A percentile compares a stretch with the other conserved stretches of the same genome.
Evolutionary conservation across 2,797 vertebrate species (phyloP).

Genomic region (Amblyopsis hoosieri): DNA sequence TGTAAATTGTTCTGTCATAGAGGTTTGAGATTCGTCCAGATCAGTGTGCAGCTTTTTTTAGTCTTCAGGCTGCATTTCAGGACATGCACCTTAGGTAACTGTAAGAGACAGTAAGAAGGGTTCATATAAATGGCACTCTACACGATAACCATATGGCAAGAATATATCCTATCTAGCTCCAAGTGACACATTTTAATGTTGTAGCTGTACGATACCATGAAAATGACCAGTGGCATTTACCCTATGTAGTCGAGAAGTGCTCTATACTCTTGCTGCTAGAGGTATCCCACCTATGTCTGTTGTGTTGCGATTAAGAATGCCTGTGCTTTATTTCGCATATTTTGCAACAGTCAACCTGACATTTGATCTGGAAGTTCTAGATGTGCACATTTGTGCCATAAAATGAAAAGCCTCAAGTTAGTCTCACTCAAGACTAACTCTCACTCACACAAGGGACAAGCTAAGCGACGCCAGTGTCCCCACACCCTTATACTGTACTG

Average conservation of each 20-base stretch:
- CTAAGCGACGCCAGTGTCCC: slow-evolving; percentile 27
- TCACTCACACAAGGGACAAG: slow-evolving; percentile 11
- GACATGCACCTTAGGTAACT: too few relatives aligned
- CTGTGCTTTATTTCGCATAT: slow-evolving; percentile 27
- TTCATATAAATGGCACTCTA: slow-evolving; percentile 22
- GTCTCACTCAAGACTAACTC: slow-evolving; percentile 10
- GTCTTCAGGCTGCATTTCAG: too few relatives aligned
- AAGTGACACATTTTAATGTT: slow-evolving; percentile 24
- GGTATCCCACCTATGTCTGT: slow-evolving; percentile 17
- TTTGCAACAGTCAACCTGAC: slow-evolving; percentile 22
- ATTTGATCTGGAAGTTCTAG: slow-evolving; percentile 25
- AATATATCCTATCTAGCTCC: neutral
- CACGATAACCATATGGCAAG: neutral
- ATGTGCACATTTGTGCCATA: slow-evolving; percentile 6
- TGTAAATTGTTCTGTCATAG: too few relatives aligned
- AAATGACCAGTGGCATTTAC: slow-evolving; percentile 21
- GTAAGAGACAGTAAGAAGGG: slow-evolving; percentile 26
- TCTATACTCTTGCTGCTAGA: slow-evolving; percentile 19
- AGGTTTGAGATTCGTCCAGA: too few relatives aligned
- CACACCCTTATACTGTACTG: slow-evolving; percentile 1
- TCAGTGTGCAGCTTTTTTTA: too few relatives aligned
- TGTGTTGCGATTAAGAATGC: slow-evolving; percentile 22
- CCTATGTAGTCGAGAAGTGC: slow-evolving; percentile 15
- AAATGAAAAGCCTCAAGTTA: neutral
- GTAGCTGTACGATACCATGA: slow-evolving; percentile 18